phyloP scores from a whole-genome alignment of 2,888 invertebrate species.

The Branchipolynoe longqiensis region DNA sequence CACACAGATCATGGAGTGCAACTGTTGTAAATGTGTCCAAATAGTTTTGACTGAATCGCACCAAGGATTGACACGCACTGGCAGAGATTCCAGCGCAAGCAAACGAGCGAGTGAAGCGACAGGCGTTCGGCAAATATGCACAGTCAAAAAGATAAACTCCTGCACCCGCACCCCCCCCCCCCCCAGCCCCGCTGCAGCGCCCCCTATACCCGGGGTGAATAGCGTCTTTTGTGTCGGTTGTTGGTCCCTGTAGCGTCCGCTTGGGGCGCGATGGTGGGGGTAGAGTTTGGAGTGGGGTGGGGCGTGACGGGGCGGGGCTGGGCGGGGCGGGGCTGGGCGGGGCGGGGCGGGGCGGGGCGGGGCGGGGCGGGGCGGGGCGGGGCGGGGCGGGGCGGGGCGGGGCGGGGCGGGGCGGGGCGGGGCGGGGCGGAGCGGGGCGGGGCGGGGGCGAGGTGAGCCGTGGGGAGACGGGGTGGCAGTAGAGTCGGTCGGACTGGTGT shows the following conservation, averaged over 20 bases:
- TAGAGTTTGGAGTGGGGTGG: too few relatives aligned
- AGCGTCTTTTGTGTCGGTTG: conserved; percentile 5
- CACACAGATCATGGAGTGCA: not conserved
- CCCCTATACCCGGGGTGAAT: conserved; percentile 1
- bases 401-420: too few relatives aligned
- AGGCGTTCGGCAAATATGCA: conserved; percentile 29
- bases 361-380: too few relatives aligned
- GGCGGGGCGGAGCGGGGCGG: too few relatives aligned
- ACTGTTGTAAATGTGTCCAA: conserved; percentile 46
- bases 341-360: too few relatives aligned
- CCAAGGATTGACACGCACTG: not conserved
- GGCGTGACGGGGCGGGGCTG: too few relatives aligned
- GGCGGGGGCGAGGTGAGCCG: too few relatives aligned
- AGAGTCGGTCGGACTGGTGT: too few relatives aligned
- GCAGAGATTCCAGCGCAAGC: conserved; percentile 26
- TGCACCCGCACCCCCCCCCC: not conserved
- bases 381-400: too few relatives aligned
- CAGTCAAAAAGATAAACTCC: conserved; percentile 46
- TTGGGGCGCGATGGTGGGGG: too few relatives aligned
- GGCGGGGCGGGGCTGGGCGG: too few relatives aligned
- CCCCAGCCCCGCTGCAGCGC: not conserved
- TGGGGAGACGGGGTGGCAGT: too few relatives aligned
- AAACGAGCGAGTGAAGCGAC: conserved; percentile 43
- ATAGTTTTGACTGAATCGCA: conserved; percentile 13
- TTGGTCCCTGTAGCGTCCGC: not conserved